Evolutionary conservation across 2,888 invertebrate species (phyloP), one percentile per base, ranked within the genome.

Genomic region (Ochropacha duplaris): DNA sequence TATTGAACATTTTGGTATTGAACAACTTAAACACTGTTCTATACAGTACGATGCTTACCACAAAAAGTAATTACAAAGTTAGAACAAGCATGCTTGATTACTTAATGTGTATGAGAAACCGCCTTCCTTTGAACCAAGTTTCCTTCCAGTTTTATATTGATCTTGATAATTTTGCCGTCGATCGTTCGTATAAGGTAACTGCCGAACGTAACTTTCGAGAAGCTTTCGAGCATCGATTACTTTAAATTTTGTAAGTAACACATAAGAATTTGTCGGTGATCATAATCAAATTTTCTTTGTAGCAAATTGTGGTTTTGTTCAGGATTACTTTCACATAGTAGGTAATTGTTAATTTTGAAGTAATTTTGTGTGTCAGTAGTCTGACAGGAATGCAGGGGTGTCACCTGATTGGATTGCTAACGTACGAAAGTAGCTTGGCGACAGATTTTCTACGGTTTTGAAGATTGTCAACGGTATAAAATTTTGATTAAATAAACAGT

Each of bases 81-180:
- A 2, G 14, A 6, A 36, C 19, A 19, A 19, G 2, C 44, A 44
- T 19, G 44, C 6, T 39, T 9, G 22, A 19, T 34, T 52, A 19
- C 31, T 19, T 51, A 28, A 26, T 34, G 28, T 34, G 52, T 36
- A 6, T 28, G 52, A 31, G 34, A 4, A 34, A 52, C 14, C 19
- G 14, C 34, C 2, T 31, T 31, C 52, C 31, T 52, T 26, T 50
- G 50, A 50, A 50, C 34, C 31, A 12, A 31, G 31, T 12, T 31
- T 2, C 31, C 31, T 31, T 31, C 14, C 22, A 34, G 22, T 55
- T 55, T 34, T 50, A 55, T 55, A 50, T 55, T 50, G 55, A 49
- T 31, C 50, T 55, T 55, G 50, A 34, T 34, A 49, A 49, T 31
- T 55, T 55, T 24, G 28, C 16, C 11, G 16, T 44, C 26, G 36